Evolutionary conservation across 2,797 vertebrate genomes (phyloP).

Genomic region (Pseudochirops corinnae): DNA sequence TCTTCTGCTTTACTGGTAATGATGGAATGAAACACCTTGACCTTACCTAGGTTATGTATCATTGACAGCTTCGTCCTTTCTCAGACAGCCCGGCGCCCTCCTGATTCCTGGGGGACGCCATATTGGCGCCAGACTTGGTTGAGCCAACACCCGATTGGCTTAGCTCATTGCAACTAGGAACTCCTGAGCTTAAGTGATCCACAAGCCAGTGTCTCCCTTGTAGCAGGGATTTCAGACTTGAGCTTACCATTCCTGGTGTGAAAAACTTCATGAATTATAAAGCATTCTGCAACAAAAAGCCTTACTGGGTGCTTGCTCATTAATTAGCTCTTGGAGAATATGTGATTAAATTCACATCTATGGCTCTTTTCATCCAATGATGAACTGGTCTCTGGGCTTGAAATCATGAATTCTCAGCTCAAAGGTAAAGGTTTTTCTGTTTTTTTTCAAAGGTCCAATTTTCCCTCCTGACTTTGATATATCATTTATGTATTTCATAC

Average conservation of each 20-base stretch:
- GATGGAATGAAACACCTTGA: neutral
- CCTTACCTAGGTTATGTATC: neutral
- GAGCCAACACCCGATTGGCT: neutral
- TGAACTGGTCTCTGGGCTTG: constrained; percentile 61
- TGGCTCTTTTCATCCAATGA: constrained; percentile 68
- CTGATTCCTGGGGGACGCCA: neutral
- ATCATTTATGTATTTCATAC: constrained; percentile 63
- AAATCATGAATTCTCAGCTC: constrained; percentile 60
- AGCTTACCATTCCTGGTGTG: neutral
- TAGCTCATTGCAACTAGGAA: neutral
- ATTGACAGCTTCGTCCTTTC: neutral
- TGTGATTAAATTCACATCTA: constrained; percentile 60
- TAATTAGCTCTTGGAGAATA: neutral
- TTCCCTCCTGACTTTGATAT: constrained; percentile 61
- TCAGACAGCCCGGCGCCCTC: neutral
- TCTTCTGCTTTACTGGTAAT: neutral
- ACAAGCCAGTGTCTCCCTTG: neutral
- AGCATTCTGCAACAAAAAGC: neutral
- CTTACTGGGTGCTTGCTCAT: constrained; percentile 14
- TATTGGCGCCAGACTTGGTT: neutral
- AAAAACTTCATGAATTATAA: neutral
- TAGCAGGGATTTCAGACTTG: neutral
- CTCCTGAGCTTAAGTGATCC: neutral
- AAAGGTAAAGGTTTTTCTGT: constrained; percentile 18
- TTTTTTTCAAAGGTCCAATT: constrained; percentile 50